Evolutionary conservation across 2,888 invertebrate genomes (phyloP).

Genomic region (Drosophila parthenogenetica): DNA sequence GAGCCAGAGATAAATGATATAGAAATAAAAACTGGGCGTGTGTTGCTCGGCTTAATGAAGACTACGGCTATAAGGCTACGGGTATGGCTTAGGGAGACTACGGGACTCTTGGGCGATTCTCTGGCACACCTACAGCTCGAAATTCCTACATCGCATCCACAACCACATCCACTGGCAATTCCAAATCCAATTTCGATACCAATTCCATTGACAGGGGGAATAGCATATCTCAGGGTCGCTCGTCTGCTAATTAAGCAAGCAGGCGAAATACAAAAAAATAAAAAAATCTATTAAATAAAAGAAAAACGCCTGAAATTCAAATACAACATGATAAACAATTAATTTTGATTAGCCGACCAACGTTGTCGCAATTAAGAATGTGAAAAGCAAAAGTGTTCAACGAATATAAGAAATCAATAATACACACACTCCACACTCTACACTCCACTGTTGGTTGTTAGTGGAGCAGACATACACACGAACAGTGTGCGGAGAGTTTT

Average conservation of each 20-base stretch:
- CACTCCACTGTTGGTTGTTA: slow-evolving; percentile 27
- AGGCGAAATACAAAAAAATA: slow-evolving; percentile 18
- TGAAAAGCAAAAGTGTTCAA: slow-evolving; percentile 62
- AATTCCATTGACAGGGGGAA: slow-evolving; percentile 20
- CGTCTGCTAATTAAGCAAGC: slow-evolving; percentile 75
- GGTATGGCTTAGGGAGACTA: slow-evolving; percentile 9
- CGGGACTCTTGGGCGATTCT: slow-evolving; percentile 34
- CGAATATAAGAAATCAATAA: slow-evolving; percentile 62
- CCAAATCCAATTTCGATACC: slow-evolving; percentile 19
- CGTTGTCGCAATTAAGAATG: slow-evolving; percentile 71
- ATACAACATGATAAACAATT: slow-evolving; percentile 82
- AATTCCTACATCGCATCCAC: slow-evolving; percentile 11
- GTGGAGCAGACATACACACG: slow-evolving; percentile 47
- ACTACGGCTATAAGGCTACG: slow-evolving; percentile 12
- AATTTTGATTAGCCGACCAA: slow-evolving; percentile 80
- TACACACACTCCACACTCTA: slow-evolving; percentile 7
- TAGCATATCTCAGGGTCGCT: slow-evolving; percentile 51
- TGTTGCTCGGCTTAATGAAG: slow-evolving; percentile 51
- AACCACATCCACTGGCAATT: slow-evolving; percentile 16
- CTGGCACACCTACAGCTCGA: slow-evolving; percentile 70
- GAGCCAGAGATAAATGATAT: slow-evolving; percentile 29
- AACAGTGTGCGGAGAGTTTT: slow-evolving; percentile 40
- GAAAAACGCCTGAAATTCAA: slow-evolving; percentile 62
- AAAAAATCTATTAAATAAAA: slow-evolving; percentile 38
- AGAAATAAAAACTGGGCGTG: slow-evolving; percentile 71